phyloP scores from a whole-genome alignment of 2,797 vertebrate genomes.

The Onychomys torridus region DNA sequence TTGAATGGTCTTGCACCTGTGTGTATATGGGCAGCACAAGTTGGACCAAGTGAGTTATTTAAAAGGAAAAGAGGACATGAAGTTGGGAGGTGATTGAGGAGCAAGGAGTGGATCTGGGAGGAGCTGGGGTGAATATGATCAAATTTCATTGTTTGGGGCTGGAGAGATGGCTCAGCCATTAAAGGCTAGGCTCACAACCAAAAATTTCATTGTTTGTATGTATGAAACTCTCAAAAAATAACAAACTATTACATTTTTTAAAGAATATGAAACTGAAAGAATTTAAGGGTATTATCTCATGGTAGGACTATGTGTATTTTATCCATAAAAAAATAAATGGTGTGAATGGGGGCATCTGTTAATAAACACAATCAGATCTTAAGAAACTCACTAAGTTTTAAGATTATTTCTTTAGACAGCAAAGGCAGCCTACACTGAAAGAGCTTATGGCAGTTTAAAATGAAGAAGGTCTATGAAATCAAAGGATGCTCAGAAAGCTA shows the following conservation, averaged over 20 bases:
- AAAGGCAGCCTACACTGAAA: not conserved
- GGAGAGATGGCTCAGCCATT: no score
- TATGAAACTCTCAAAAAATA: not conserved
- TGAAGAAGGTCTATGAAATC: not conserved
- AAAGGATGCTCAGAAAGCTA: not conserved
- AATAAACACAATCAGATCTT: not conserved
- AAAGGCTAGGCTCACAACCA: no score
- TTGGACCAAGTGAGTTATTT: not conserved
- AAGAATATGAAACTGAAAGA: not conserved
- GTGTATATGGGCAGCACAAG: not conserved
- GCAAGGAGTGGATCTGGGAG: not conserved
- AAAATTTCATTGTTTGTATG: not conserved
- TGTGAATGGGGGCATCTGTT: not conserved
- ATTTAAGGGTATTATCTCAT: not conserved
- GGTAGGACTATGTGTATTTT: not conserved
- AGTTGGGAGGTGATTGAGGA: not conserved
- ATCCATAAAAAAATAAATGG: not conserved
- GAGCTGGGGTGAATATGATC: not conserved
- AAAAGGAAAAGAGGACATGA: not conserved
- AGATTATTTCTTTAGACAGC: not conserved
- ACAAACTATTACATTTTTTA: not conserved
- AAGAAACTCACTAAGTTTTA: not conserved
- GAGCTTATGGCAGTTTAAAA: not conserved
- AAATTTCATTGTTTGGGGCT: not conserved
- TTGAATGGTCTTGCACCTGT: no score